Evolutionary conservation across 2,797 vertebrate genomes (phyloP), one percentile per base, ranked within the genome.

Genomic region (Sebastiscus albofasciatus): DNA sequence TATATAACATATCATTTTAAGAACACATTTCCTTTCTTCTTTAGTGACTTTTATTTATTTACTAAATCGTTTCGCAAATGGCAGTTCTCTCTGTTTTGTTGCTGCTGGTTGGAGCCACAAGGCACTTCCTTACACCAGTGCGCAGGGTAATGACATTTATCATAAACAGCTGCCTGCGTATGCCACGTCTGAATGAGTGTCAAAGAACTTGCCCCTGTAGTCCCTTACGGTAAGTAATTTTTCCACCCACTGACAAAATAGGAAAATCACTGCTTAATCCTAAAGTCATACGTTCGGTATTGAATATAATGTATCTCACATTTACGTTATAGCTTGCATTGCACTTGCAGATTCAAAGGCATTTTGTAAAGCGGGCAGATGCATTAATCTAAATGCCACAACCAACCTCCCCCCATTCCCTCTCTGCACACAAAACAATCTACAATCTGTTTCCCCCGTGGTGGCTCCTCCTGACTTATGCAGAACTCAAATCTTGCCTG

Each of bases 401-500:
- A 80, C 84, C 87, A 83, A 75, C 85, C 85, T 74, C 81, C 84
- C 86, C 85, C 80, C 78, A 54, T 79, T 87, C 81, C 36, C 70
- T 70, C 75, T 79, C 71, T 67, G 82, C 85, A 85, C 89, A 90
- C 89, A 90, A 90, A 92, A 94, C 87, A 91, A 89, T 94, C 88
- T 90, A 86, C 92, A 93, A 88, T 90, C 92, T 93, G 81, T 90
- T 94, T 90, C 90, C 89, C 88, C 91, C 58, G 31, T 73, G 81
- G 90, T 90, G 90, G 81, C 87, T 92, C 87, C 86, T 84, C 83
- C 87, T 89, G 92, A 93, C 90, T 93, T 94, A 93, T 92, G 91
- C 89, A 93, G 83, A 93, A 93, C 85, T 88, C 67, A 85, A 82
- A 86, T 90, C 84, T 88, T 88, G 82, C 84, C 81, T 80, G 84